Evolutionary conservation across 1,140 invertebrate genomes (phyloP).

Genomic region (Listronotus oregonensis): DNA sequence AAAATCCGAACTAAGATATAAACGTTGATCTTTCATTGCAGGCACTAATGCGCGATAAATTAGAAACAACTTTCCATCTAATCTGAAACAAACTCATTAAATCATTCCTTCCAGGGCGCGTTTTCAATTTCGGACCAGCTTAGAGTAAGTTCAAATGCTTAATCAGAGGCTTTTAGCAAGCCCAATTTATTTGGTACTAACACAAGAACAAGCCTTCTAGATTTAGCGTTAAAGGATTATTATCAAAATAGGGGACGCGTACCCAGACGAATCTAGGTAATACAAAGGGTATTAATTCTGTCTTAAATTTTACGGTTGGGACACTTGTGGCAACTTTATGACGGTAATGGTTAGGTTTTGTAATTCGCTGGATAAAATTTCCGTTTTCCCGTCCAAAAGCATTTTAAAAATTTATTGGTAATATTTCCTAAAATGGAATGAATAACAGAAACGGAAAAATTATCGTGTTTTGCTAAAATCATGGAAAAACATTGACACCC

Average conservation of each 20-base stretch:
- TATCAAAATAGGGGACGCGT: slow-evolving; percentile 18
- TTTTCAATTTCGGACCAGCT: slow-evolving; percentile 33
- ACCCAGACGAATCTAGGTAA: slow-evolving; percentile 12
- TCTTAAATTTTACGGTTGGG: slow-evolving; percentile 5
- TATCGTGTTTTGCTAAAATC: too few relatives aligned
- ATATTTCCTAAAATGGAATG: too few relatives aligned
- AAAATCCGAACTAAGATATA: too few relatives aligned
- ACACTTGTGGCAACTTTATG: too few relatives aligned
- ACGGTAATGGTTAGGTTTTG: too few relatives aligned
- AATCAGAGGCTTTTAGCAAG: slow-evolving; percentile 29
- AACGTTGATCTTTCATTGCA: too few relatives aligned
- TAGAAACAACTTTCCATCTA: not conserved
- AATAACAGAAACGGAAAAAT: too few relatives aligned
- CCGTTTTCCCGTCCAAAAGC: too few relatives aligned
- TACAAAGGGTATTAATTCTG: slow-evolving; percentile 7
- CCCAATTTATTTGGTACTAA: slow-evolving; percentile 37
- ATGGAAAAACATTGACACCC: too few relatives aligned
- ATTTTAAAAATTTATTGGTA: too few relatives aligned
- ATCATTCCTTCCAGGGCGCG: slow-evolving; percentile 21
- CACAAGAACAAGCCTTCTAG: slow-evolving; percentile 33
- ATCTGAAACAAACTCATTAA: slow-evolving; percentile 27
- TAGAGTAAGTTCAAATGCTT: slow-evolving; percentile 33
- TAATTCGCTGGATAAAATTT: too few relatives aligned
- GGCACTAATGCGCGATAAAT: too few relatives aligned
- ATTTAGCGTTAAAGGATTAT: slow-evolving; percentile 33